These are phyloP conservation scores for Idaea dimidiata DNA, from an alignment of 2,888 invertebrate species.

Conservation along the genomic window DNA sequence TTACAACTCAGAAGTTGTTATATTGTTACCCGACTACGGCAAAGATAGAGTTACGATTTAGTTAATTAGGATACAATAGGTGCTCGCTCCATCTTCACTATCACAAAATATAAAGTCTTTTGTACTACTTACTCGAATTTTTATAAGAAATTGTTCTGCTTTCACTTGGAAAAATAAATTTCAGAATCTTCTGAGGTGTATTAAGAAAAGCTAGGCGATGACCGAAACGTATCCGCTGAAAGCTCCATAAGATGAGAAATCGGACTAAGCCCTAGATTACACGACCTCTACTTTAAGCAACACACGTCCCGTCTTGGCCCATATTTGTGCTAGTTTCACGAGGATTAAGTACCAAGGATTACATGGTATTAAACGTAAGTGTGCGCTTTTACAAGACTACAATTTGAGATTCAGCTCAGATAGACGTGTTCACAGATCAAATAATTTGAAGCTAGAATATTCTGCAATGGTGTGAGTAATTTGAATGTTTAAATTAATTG, in stretches of 20 bases:
- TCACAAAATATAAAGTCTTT: too few species aligned
- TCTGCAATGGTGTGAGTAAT: not conserved
- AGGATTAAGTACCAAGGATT: not conserved
- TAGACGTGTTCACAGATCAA: not conserved
- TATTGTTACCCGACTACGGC: too few species aligned
- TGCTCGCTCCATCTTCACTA: too few species aligned
- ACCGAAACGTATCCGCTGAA: not conserved
- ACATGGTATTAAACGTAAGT: not conserved
- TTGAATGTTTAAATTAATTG: not conserved
- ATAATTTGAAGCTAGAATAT: not conserved
- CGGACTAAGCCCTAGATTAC: not conserved
- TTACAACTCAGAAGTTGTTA: too few species aligned
- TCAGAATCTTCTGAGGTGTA: not conserved
- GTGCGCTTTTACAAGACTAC: not conserved
- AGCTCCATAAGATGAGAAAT: not conserved
- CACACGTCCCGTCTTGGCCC: not conserved
- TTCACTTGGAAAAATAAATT: not conserved
- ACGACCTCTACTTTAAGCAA: not conserved
- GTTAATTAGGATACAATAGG: too few species aligned
- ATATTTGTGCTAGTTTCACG: not conserved
- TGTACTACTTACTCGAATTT: too few species aligned
- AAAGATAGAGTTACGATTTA: too few species aligned
- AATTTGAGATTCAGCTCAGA: not conserved
- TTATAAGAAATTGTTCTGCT: too few species aligned
- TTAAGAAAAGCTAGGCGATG: not conserved